Percentiles rank a stretch among this genome's conserved stretches.
Evolutionary conservation across 2,797 vertebrate genomes (phyloP).

Genomic region (Orientallactaga sibirica): DNA sequence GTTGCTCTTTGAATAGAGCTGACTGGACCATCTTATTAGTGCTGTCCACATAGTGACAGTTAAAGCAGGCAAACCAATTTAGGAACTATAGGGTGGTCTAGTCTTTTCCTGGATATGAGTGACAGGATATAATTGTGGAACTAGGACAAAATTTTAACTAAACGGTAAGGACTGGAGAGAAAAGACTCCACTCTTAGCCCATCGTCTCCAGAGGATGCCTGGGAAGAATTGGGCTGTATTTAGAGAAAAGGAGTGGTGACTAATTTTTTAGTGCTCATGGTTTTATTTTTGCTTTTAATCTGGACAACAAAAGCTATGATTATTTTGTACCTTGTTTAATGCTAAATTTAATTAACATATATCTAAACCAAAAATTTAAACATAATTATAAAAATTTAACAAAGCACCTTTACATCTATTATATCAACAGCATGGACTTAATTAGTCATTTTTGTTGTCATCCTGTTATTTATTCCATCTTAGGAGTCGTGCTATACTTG

Average conservation of each 20-base stretch:
- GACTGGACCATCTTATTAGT: not conserved
- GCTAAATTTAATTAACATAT: not conserved
- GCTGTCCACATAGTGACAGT: not conserved
- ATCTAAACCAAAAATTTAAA: not conserved
- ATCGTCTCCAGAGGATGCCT: not conserved
- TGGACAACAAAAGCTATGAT: not conserved
- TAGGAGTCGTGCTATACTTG: not conserved
- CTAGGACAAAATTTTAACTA: not conserved
- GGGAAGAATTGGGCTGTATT: not conserved
- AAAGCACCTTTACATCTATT: conserved; percentile 21
- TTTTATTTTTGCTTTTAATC: conserved; percentile 38
- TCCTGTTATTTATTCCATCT: not conserved
- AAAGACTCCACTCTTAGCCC: not conserved
- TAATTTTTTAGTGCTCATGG: not conserved
- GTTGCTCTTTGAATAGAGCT: not conserved
- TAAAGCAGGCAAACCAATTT: conserved; percentile 4
- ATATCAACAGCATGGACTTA: not conserved
- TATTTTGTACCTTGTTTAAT: conserved; percentile 40
- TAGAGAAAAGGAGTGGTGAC: not conserved
- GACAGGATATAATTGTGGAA: not conserved
- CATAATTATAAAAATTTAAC: conserved; percentile 5
- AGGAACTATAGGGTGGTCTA: not conserved
- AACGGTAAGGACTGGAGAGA: not conserved
- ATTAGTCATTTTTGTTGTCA: not conserved
- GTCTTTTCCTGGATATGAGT: not conserved